These are phyloP conservation scores for Macaria liturata DNA, from an alignment of 2,888 invertebrate species.

Conservation along the genomic window DNA sequence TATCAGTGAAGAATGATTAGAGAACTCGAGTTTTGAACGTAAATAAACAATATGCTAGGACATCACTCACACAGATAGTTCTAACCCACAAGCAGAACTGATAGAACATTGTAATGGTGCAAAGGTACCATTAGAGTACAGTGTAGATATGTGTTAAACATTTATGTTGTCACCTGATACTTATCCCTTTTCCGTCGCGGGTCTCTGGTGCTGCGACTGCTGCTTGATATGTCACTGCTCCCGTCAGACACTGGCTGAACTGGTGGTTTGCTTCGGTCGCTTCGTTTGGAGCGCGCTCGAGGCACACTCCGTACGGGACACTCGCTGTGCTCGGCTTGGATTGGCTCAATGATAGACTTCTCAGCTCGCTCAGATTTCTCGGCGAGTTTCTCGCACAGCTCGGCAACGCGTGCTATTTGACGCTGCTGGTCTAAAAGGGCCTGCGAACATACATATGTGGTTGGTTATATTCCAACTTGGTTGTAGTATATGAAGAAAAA, in stretches of 20 bases:
- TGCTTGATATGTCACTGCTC: conserved; percentile 52
- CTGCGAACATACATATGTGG: conserved; percentile 48
- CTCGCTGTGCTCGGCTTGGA: conserved; percentile 3
- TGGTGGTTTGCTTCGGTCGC: neutral
- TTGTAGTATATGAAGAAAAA: too few relatives aligned
- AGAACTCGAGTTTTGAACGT: too few relatives aligned
- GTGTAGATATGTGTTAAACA: neutral
- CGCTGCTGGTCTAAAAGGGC: conserved; percentile 62
- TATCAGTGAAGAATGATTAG: too few relatives aligned
- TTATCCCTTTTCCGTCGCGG: conserved; percentile 42
- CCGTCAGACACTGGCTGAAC: conserved; percentile 29
- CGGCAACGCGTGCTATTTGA: conserved; percentile 61
- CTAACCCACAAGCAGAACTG: neutral
- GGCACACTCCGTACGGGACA: conserved; percentile 3
- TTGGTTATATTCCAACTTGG: too few relatives aligned
- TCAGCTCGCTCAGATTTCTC: conserved; percentile 33
- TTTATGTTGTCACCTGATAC: conserved; percentile 37
- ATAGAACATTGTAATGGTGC: neutral
- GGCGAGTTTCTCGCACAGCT: conserved; percentile 61
- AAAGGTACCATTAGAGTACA: neutral
- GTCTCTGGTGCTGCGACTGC: conserved; percentile 45
- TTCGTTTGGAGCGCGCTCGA: neutral
- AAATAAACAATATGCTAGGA: too few relatives aligned
- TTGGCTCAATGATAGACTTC: neutral
- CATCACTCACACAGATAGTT: neutral